Base-by-base conservation (phyloP, 2,797 vertebrate species). In the Anguilla anguilla region DNA sequence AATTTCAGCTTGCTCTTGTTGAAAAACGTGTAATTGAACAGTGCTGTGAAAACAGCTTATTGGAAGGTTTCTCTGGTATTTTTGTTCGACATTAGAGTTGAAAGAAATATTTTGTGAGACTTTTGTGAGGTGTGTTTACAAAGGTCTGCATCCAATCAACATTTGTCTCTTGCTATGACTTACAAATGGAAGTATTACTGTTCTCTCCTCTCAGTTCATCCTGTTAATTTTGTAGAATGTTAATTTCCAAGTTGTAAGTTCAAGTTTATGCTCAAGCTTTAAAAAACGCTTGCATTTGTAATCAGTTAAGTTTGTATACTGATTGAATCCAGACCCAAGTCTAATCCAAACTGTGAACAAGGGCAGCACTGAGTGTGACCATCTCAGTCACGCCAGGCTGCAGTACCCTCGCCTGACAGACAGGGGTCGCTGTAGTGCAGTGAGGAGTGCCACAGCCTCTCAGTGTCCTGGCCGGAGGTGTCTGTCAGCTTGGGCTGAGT, bases 401-500 rank as follows among this genome's bases (percentile, higher is more conserved):
- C 69, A 31, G 11, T 22, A 25, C 4, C 51, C 72, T 28, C 0
- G 31, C 69, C 87, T 88, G 67, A 64, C 90, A 90, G 89, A 87
- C 72, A 83, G 89, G 88, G 86, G 91, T 86, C 86, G 87, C 86
- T 89, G 59, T 88, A 82, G 86, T 90, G 86, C 84, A 88, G 61
- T 39, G 28, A 90, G 86, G 81, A 88, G 61, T 39, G 28, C 28
- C 69, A 55, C 51, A 6, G 28, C 15, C 49, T 35, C 28, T 17
- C 25, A 19, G 2, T 22, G 86, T 86, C 51, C 15, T 88, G 86
- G 88, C 90, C 89, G 87, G 84, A 91, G 81, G 91, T 77, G 51
- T 86, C 83, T 88, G 86, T 91, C 89, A 49, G 17, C 86, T 57
- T 82, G 88, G 88, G 89, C 91, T 90, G 91, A 83, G 79, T 79